Evolutionary conservation across 1,140 invertebrate genomes (phyloP), one percentile per base, ranked within the genome.

Genomic region (Zaprionus gabonicus): DNA sequence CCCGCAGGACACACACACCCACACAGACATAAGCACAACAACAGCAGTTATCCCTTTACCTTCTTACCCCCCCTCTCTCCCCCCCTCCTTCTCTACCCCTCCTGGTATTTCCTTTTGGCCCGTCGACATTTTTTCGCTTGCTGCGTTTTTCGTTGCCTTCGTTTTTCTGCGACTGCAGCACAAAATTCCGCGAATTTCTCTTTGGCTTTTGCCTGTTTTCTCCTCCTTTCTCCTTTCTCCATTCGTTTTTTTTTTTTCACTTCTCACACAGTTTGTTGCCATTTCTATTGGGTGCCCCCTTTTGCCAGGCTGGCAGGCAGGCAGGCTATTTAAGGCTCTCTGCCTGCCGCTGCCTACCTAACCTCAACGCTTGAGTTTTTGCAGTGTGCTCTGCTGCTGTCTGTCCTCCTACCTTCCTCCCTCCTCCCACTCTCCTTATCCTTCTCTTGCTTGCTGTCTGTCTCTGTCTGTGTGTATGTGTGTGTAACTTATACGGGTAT

Each of bases 131-230:
- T 87, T 88, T 87, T 82, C 81, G 60, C 62, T 46, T 15, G 49
- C 68, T 72, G 71, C 63, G 55, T 67, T 77, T 65, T 66, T 46
- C 23, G 10, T 62, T 64, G 53, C 34, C 34, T 66, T 66, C 27
- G 15, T 72, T 84, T 88, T 88, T 79, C 71, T 90, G 84, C 85
- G 76, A 88, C 85, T 88, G 84, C 84, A 90, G 78, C 84, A 80
- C 25, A 79, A 85, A 88, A 90, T 88, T 88, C 84, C 78, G 81
- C 84, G 84, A 90, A 88, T 90, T 88, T 88, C 76, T 78, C 73
- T 44, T 64, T 66, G 64, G 66, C 56, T 80, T 84, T 72, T 36
- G 41, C 15, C 4, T 10, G 17, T 28, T 44, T 28, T 62, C 27
- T 59, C 31, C 28, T 15, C 36, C 28, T 57, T 31, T 15, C 0